Conservation (phyloP, 2,888 invertebrate genomes). For the Eupithecia vulgata region DNA sequence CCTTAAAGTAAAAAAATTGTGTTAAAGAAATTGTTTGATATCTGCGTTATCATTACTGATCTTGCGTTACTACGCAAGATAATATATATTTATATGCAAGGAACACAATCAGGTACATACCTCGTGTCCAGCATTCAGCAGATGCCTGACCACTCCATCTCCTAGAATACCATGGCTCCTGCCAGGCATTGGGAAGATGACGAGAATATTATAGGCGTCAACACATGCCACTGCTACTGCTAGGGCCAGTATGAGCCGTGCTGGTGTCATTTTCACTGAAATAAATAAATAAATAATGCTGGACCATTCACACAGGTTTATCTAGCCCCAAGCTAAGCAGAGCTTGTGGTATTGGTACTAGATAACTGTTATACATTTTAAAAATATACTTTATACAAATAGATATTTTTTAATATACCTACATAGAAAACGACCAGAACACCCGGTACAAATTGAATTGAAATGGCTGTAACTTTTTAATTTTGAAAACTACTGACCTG, state of each 20-base stretch:
- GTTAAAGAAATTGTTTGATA: neutral
- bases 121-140: constrained; percentile 59
- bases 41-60: neutral
- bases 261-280: constrained; percentile 2
- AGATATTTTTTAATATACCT: too few species aligned
- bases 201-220: constrained; percentile 51
- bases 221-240: neutral
- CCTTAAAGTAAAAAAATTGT: constrained; percentile 44
- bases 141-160: constrained; percentile 51
- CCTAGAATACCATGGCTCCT: constrained; percentile 59
- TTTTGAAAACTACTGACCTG: too few species aligned
- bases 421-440: too few species aligned
- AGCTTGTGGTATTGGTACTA: too few species aligned
- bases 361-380: too few species aligned
- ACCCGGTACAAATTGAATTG: too few species aligned
- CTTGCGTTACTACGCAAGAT: too few species aligned
- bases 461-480: too few species aligned
- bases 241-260: neutral
- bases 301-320: too few species aligned
- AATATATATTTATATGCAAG: neutral
- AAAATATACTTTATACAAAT: too few species aligned
- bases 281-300: neutral
- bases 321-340: too few species aligned
- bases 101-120: constrained; percentile 31
- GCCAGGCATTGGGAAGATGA: constrained; percentile 53